Base-by-base conservation (phyloP, 2,797 vertebrate species). In the Acrossocheilus fasciatus region DNA sequence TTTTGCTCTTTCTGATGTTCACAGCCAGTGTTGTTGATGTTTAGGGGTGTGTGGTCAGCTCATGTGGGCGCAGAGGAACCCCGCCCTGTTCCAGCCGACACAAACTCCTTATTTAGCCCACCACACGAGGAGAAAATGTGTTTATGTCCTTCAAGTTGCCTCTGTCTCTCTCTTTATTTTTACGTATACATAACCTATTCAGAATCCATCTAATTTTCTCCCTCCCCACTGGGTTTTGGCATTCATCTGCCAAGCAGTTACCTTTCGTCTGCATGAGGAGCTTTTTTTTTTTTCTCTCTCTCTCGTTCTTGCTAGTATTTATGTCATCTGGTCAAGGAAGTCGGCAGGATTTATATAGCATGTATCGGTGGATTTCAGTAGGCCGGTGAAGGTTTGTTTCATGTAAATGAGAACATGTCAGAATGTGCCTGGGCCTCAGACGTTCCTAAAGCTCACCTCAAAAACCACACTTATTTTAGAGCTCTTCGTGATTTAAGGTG, bases 241-340 rank as follows among this genome's bases (percentile, higher is more conserved):
- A 87, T 84, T 89, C 83, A 36, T 89, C 59, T 89, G 62, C 64
- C 30, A 89, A 92, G 79, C 50, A 87, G 84, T 86, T 43, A 62
- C 7, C 2, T 64, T 74, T 54, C 11, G 10, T 50, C 47, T 81
- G 7, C 7, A 12, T 15, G 8, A n/a, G 26, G 15, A 57, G 41
- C 34, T 30, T 20, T 80, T 47, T 62, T 47, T n/a, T 23, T 39
- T 39, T 78, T n/a, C 47, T 36, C 15, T n/a, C 47, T 36, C 15
- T 52, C 43, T 78, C 64, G 52, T 7, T 70, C 57, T 41, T 34
- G 4, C 36, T 69, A 77, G 26, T 64, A 30, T 86, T 69, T 84
- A 74, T 64, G 6, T 20, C 39, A 34, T 77, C 23, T 73, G 41
- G 54, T 62, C 14, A 45, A 26, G 43, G 36, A 69, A 68, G 78